These are phyloP conservation scores for Cryptocheilus praepositus DNA, from an alignment of 2,888 invertebrate species.

Conservation along the genomic window DNA sequence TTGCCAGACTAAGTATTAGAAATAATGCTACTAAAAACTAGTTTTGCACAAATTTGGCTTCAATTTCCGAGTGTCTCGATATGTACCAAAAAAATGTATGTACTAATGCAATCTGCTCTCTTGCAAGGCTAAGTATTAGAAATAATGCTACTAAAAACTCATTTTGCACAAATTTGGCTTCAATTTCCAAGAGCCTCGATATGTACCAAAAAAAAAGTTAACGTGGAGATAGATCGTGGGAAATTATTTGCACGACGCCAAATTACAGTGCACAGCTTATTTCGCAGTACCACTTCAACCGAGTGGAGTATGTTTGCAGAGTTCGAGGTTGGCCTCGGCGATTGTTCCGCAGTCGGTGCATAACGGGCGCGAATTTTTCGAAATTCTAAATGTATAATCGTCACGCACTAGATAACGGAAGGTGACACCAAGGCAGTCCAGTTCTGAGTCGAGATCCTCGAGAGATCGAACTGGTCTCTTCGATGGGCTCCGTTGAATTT, in stretches of 20 bases:
- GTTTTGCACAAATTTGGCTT: too few species aligned
- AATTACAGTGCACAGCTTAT: too few species aligned
- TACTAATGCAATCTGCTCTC: background rate
- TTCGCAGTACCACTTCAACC: too few species aligned
- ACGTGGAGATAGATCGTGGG: too few species aligned
- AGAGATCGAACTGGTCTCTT: slow-evolving; percentile 6
- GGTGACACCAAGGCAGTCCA: slow-evolving; percentile 60
- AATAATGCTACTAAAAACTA: background rate
- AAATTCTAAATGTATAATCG: slow-evolving; percentile 57
- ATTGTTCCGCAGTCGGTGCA: slow-evolving; percentile 14
- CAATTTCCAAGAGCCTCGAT: too few species aligned
- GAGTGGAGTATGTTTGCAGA: too few species aligned
- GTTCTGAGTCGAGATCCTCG: slow-evolving; percentile 40
- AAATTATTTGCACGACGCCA: too few species aligned
- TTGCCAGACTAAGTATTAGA: background rate
- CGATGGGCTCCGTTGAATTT: background rate
- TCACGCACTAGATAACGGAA: slow-evolving; percentile 63
- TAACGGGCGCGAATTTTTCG: slow-evolving; percentile 48
- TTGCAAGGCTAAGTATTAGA: background rate
- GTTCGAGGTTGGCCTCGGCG: too few species aligned
- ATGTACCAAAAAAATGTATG: too few species aligned
- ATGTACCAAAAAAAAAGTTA: too few species aligned
- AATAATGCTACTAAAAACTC: background rate
- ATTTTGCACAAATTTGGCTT: too few species aligned
- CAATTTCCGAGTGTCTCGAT: too few species aligned